Evolutionary conservation across 1,140 invertebrate genomes (phyloP), one percentile per base, ranked within the genome.

Genomic region (Nephotettix cincticeps): DNA sequence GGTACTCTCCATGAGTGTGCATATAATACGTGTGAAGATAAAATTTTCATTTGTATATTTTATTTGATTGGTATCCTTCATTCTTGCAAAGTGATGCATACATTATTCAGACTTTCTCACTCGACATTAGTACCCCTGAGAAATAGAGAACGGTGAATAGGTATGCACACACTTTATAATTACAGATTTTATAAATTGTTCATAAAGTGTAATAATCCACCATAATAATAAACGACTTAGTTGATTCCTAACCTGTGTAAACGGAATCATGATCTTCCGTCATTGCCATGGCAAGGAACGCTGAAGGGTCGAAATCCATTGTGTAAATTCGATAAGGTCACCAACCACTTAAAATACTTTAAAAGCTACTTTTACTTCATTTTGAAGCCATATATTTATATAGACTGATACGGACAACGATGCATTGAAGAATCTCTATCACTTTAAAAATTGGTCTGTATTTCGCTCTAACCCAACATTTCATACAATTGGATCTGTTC

Each of bases 221-320:
- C 6, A 9, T 40, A 9, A 17, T 40, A 6, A 40, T 40, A 40
- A 9, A 17, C 36, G 6, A 40, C 6, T 17, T 17, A 9, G 17
- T 9, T 40, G 6, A 54, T 25, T 21, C 3, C 27, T 61, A 4
- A 61, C 56, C 56, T 61, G 56, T 27, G n/a, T 61, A 61, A 2
- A 61, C 56, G n/a, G 56, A 14, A 6, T 61, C 25, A 14, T 61
- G 21, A 27, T 61, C 56, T 61, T 61, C 56, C 1, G 56, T 21
- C 56, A 61, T 61, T 23, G 56, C 56, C 25, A 61, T 27, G 6
- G 56, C 2, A 6, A 61, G 28, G 27, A 61, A 61, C n/a, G 13
- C 23, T 3, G 56, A 61, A 2, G 56, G 56, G 25, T 61, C 56
- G 25, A 61, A 61, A 61, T 61, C 56, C 56, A 61, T 61, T 27